These are phyloP conservation scores for Spatulosminthurus flaviceps DNA, from an alignment of 2,888 invertebrate genomes.

Conservation along the genomic window DNA sequence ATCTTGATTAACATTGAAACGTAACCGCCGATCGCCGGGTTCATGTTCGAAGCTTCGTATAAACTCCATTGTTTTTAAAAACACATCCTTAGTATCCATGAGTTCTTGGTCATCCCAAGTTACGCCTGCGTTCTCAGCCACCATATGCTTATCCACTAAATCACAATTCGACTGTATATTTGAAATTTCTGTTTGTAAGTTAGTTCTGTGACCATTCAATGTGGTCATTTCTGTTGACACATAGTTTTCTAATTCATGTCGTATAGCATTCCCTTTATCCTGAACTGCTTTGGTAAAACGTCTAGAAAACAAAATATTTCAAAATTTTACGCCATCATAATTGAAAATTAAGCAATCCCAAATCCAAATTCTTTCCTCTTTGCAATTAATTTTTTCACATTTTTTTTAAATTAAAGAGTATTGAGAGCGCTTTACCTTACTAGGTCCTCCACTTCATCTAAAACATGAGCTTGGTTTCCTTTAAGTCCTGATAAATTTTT, in stretches of 20 bases:
- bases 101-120: constrained; percentile 89
- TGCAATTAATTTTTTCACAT: too few relatives aligned
- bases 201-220: constrained; percentile 87
- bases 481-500: constrained; percentile 88
- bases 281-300: constrained; percentile 87
- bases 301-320: constrained; percentile 66
- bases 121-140: constrained; percentile 73
- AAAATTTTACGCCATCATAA: background rate
- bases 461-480: constrained; percentile 87
- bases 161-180: constrained; percentile 98
- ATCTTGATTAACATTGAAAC: constrained; percentile 89
- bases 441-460: constrained; percentile 94
- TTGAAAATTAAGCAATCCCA: background rate
- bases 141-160: constrained; percentile 91
- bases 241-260: constrained; percentile 92
- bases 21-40: constrained; percentile 84
- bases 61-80: constrained; percentile 90
- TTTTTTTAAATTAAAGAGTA: too few relatives aligned
- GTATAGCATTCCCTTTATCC: constrained; percentile 86
- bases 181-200: constrained; percentile 91
- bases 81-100: constrained; percentile 95
- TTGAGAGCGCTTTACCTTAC: constrained; percentile 67
- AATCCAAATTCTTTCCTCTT: too few relatives aligned
- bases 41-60: constrained; percentile 93
- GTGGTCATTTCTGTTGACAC: constrained; percentile 86